phyloP scores from a whole-genome alignment of 2,797 vertebrate species.

The Antennarius maculatus region DNA sequence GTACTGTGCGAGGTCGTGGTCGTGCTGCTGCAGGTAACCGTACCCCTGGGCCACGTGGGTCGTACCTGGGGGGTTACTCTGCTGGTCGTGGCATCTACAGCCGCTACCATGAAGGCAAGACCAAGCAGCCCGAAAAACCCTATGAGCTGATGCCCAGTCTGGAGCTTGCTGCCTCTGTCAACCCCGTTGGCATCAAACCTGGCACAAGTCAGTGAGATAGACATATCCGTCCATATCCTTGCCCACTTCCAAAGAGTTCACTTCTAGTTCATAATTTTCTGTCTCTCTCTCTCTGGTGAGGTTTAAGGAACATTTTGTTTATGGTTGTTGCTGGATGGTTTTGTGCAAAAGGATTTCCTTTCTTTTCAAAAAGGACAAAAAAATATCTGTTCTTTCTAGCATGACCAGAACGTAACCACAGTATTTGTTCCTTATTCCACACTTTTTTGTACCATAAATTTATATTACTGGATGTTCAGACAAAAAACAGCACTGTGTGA shows the following conservation, averaged over 20 bases:
- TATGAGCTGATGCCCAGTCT: constrained; percentile 95
- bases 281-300: constrained; percentile 35
- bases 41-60: constrained; percentile 93
- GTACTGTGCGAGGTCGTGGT: constrained; percentile 97
- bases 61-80: constrained; percentile 98
- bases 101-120: constrained; percentile 99
- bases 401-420: constrained; percentile 67
- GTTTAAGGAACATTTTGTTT: constrained; percentile 38
- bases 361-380: background rate
- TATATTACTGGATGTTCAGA: constrained; percentile 41
- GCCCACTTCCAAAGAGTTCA: constrained; percentile 58
- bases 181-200: constrained; percentile 94
- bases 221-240: constrained; percentile 58
- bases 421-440: constrained; percentile 32
- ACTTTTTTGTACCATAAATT: constrained; percentile 32
- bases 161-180: constrained; percentile 93
- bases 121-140: constrained; percentile 93
- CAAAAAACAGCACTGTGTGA: constrained; percentile 38
- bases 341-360: constrained; percentile 43
- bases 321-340: constrained; percentile 63
- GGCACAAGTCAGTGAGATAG: constrained; percentile 94
- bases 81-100: constrained; percentile 99
- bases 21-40: constrained; percentile 93
- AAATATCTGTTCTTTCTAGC: constrained; percentile 42
- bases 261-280: constrained; percentile 36